Conservation (phyloP, 2,888 invertebrate genomes). For the Epinotia bilunana region DNA sequence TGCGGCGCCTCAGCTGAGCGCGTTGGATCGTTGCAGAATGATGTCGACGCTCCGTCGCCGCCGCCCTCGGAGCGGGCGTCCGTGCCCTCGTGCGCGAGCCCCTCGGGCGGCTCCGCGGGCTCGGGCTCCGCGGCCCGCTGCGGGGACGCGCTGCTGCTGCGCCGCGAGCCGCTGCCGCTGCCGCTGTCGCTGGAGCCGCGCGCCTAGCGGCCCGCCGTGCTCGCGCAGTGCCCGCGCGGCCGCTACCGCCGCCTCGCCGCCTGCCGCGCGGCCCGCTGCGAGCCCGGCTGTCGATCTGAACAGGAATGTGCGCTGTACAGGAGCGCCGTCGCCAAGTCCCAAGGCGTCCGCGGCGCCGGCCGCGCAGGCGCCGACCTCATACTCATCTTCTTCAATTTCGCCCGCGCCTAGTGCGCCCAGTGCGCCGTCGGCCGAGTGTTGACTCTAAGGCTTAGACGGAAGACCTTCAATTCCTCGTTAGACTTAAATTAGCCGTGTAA, state of each 20-base stretch:
- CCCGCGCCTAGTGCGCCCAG: slow-evolving; percentile 43
- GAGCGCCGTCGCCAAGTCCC: slow-evolving; percentile 28
- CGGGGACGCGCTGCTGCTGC: slow-evolving; percentile 35
- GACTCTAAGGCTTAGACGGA: slow-evolving; percentile 19
- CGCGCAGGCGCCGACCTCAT: slow-evolving; percentile 42
- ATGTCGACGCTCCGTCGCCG: slow-evolving; percentile 82
- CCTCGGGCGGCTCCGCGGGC: slow-evolving; percentile 46
- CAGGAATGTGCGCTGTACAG: slow-evolving; percentile 53
- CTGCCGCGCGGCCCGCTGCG: slow-evolving; percentile 43
- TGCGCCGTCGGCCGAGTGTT: slow-evolving; percentile 13
- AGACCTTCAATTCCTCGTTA: slow-evolving; percentile 7
- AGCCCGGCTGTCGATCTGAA: slow-evolving; percentile 52
- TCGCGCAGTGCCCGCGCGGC: slow-evolving; percentile 40
- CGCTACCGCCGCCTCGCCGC: slow-evolving; percentile 44
- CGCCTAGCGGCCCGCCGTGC: slow-evolving; percentile 45
- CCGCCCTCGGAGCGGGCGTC: slow-evolving; percentile 69
- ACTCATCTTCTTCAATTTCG: slow-evolving; percentile 51
- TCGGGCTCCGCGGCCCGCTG: slow-evolving; percentile 40
- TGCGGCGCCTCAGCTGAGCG: slow-evolving; percentile 77
- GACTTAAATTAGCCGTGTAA: slow-evolving; percentile 23
- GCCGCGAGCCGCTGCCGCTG: slow-evolving; percentile 42
- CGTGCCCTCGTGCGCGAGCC: slow-evolving; percentile 63
- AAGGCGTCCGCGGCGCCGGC: slow-evolving; percentile 12
- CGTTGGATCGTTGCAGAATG: slow-evolving; percentile 83
- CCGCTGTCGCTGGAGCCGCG: slow-evolving; percentile 40